phyloP scores from a whole-genome alignment of 2,113 vertebrate genomes.

The Oryzias javanicus region DNA sequence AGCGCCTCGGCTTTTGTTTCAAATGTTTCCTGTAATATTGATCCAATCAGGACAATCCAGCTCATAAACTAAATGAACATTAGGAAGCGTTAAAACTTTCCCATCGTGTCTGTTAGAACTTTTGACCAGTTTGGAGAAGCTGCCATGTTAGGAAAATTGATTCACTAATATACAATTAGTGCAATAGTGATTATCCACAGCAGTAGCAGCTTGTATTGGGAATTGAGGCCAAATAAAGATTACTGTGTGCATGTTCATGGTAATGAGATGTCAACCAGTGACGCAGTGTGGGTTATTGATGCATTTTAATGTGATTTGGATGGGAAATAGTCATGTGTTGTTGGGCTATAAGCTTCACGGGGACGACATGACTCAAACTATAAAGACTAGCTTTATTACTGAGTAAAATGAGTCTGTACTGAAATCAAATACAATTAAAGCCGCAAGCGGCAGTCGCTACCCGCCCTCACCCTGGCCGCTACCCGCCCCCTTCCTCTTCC shows the following conservation, averaged over 20 bases:
- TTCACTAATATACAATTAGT: neutral
- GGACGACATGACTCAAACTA: neutral
- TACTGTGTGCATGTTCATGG: neutral
- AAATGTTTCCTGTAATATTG: too few species aligned
- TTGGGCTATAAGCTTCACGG: neutral
- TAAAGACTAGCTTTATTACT: neutral
- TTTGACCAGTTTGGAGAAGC: neutral
- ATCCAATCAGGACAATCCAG: too few species aligned
- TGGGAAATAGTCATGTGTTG: neutral
- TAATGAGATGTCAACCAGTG: conserved; percentile 5
- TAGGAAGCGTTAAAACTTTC: too few species aligned
- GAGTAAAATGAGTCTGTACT: neutral
- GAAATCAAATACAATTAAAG: conserved; percentile 1
- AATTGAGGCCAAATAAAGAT: neutral
- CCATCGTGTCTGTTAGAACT: neutral
- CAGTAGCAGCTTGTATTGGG: neutral
- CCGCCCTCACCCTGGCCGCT: too few species aligned
- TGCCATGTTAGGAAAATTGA: neutral
- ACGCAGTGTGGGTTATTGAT: conserved; percentile 3
- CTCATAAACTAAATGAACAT: too few species aligned
- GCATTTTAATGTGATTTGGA: conserved; percentile 11
- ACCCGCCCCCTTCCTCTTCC: too few species aligned
- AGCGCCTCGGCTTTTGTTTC: too few species aligned
- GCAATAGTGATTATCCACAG: neutral
- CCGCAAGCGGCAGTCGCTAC: too few species aligned